phyloP scores from a whole-genome alignment of 2,113 vertebrate species.

The Pseudonaja textilis region DNA sequence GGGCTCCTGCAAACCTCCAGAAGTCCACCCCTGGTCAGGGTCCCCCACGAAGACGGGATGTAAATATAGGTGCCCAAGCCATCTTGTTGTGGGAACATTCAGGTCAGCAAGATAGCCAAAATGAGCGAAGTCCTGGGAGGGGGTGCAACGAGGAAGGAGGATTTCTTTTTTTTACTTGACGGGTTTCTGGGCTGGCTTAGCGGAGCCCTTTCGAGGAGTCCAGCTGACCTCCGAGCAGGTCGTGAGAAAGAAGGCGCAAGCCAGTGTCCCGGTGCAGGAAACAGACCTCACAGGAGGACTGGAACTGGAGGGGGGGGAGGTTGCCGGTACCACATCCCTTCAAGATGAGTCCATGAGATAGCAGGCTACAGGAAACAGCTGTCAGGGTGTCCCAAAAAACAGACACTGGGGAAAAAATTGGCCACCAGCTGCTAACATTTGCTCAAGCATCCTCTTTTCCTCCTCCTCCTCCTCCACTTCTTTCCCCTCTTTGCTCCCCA shows the following conservation, averaged over 20 bases:
- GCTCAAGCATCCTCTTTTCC: not conserved
- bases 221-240: conserved; percentile 52
- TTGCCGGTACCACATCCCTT: conserved; percentile 56
- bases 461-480: not conserved
- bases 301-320: not conserved
- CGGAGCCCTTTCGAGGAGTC: conserved; percentile 33
- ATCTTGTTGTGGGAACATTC: not conserved
- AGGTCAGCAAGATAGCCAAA: not conserved
- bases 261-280: conserved; percentile 58
- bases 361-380: conserved; percentile 76
- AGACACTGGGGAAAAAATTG: conserved; percentile 63
- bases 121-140: not conserved
- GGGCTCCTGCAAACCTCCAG: too few relatives aligned
- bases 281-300: conserved; percentile 45
- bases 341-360: conserved; percentile 72
- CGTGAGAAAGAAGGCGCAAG: conserved; percentile 63
- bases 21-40: too few relatives aligned
- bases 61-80: not conserved
- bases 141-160: not conserved
- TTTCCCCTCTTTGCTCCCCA: too few relatives aligned
- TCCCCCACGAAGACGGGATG: not conserved
- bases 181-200: conserved; percentile 15
- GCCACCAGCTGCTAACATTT: conserved; percentile 51
- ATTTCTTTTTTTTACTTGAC: not conserved
- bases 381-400: conserved; percentile 59